Conservation (phyloP, 2,888 invertebrate genomes). For the Ophion ventricosus region DNA sequence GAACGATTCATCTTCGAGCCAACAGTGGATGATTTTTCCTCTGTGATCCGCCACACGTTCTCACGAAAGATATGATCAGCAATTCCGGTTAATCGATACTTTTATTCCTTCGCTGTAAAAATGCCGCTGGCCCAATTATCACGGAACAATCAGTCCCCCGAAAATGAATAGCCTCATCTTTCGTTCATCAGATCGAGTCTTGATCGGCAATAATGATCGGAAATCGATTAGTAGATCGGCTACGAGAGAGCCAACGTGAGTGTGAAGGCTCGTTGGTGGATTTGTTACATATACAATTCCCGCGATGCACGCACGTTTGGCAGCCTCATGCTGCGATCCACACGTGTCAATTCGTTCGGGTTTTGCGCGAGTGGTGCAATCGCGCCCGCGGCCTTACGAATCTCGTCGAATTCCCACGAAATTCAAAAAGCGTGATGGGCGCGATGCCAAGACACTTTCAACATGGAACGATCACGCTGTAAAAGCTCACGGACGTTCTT, state of each 20-base stretch:
- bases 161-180: too few relatives aligned
- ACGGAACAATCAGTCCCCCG: too few relatives aligned
- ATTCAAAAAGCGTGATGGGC: constrained; percentile 20
- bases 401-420: constrained; percentile 15
- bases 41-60: not conserved
- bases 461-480: not conserved
- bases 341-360: constrained; percentile 23
- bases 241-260: not conserved
- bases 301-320: not conserved
- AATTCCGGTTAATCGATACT: not conserved
- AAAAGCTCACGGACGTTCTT: constrained; percentile 1
- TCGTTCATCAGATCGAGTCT: too few relatives aligned
- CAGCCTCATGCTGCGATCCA: not conserved
- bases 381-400: not conserved
- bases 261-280: not conserved
- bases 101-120: not conserved
- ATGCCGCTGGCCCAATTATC: not conserved
- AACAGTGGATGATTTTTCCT: not conserved
- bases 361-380: constrained; percentile 17
- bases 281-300: not conserved
- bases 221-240: not conserved
- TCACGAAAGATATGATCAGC: not conserved
- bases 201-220: too few relatives aligned
- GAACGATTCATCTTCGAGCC: constrained; percentile 6
- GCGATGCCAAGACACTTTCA: constrained; percentile 20